Percentiles rank a stretch among this genome's conserved stretches.
Conservation (phyloP, 2,888 invertebrate genomes). For the Euplexia lucipara region DNA sequence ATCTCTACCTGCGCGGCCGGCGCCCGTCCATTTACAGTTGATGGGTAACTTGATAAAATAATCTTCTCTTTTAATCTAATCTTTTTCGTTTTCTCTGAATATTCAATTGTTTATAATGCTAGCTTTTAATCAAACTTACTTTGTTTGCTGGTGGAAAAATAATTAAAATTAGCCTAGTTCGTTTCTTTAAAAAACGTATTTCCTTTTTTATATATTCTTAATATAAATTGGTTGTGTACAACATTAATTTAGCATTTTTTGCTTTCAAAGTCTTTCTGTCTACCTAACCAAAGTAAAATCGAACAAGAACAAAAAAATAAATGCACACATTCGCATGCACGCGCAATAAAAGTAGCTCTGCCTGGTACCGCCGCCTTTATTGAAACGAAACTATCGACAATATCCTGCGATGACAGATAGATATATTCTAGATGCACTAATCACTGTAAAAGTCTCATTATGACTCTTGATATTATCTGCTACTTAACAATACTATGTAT, state of each 20-base stretch:
- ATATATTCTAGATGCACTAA: constrained; percentile 3
- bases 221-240: not conserved
- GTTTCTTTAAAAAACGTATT: too few relatives aligned
- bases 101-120: not conserved
- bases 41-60: constrained; percentile 29
- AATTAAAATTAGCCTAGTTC: too few relatives aligned
- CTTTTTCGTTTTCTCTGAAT: too few relatives aligned
- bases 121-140: not conserved
- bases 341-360: constrained; percentile 12
- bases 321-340: not conserved
- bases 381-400: constrained; percentile 11
- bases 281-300: not conserved
- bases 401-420: constrained; percentile 9
- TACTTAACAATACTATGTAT: not conserved
- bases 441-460: constrained; percentile 1
- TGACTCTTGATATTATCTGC: constrained; percentile 4
- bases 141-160: too few relatives aligned
- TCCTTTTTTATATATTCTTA: not conserved
- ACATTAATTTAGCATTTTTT: not conserved
- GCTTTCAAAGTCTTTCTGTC: not conserved
- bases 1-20: constrained; percentile 29
- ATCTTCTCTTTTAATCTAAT: too few relatives aligned
- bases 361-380: constrained; percentile 7
- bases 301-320: not conserved
- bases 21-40: constrained; percentile 31